phyloP scores from a whole-genome alignment of 2,797 vertebrate genomes.

The Oophaga sylvatica region DNA sequence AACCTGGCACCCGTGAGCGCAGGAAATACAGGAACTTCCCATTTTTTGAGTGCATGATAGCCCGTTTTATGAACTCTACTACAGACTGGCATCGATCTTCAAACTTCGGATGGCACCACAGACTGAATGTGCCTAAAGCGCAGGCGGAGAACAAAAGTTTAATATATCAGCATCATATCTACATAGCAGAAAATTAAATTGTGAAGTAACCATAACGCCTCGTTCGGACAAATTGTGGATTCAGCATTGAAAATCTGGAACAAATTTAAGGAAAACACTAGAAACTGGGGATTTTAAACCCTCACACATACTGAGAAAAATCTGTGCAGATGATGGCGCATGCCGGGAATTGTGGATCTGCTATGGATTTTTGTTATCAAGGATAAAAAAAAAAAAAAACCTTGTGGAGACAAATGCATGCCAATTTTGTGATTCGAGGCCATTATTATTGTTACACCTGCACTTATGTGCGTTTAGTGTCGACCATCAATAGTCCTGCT shows the following conservation, averaged over 20 bases:
- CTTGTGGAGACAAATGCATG: too few species aligned
- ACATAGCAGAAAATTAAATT: too few species aligned
- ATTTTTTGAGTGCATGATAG: constrained; percentile 98
- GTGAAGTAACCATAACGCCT: background rate
- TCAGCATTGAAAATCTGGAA: background rate
- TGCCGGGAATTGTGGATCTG: too few species aligned
- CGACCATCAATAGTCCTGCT: background rate
- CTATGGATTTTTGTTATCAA: too few species aligned
- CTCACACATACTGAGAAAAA: too few species aligned
- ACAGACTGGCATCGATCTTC: constrained; percentile 97
- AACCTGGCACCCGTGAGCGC: constrained; percentile 93
- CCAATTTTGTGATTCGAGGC: too few species aligned
- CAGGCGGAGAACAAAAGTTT: background rate
- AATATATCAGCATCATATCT: background rate
- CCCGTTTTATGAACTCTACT: constrained; percentile 96
- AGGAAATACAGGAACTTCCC: constrained; percentile 98
- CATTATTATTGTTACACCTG: too few species aligned
- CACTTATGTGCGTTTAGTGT: background rate
- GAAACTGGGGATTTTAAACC: too few species aligned
- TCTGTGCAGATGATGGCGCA: too few species aligned
- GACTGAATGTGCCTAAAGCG: constrained; percentile 82
- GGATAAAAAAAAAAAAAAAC: too few species aligned
- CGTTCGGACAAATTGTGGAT: background rate
- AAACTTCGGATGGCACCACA: constrained; percentile 90
- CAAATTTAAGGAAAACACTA: background rate